A percentile compares a stretch with the other conserved stretches of the same genome.
phyloP scores from a whole-genome alignment of 2,888 invertebrate species.

The Arrhopalites spinosus region DNA sequence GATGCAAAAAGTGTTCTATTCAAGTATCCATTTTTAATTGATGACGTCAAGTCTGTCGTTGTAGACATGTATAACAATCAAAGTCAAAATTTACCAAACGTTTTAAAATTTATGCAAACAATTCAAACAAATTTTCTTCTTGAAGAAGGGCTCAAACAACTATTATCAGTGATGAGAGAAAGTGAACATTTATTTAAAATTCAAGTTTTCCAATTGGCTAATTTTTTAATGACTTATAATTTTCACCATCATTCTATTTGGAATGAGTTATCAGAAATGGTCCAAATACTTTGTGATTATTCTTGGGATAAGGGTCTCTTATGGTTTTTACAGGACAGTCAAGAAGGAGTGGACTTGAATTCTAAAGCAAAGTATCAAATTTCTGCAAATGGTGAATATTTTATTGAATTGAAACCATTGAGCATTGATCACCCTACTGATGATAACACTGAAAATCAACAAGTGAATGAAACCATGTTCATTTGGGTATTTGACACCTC shows the following conservation, averaged over 20 bases:
- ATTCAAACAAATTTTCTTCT: background rate
- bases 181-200: background rate
- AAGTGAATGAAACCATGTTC: too few species aligned
- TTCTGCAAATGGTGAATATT: background rate
- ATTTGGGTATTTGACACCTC: background rate
- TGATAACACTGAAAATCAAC: background rate
- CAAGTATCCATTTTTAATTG: background rate
- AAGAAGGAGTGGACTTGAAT: too few species aligned
- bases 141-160: background rate
- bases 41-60: background rate
- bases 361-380: background rate
- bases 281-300: background rate
- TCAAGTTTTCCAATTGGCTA: background rate
- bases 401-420: background rate
- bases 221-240: background rate
- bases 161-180: background rate
- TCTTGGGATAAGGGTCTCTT: background rate
- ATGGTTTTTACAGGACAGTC: background rate
- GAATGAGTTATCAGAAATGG: background rate
- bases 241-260: background rate
- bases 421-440: background rate
- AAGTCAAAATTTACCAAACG: background rate
- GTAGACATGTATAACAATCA: background rate
- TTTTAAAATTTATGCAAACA: background rate
- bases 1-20: background rate